Base-by-base conservation (phyloP, 2,797 vertebrate genomes). In the Tangara arthus region DNA sequence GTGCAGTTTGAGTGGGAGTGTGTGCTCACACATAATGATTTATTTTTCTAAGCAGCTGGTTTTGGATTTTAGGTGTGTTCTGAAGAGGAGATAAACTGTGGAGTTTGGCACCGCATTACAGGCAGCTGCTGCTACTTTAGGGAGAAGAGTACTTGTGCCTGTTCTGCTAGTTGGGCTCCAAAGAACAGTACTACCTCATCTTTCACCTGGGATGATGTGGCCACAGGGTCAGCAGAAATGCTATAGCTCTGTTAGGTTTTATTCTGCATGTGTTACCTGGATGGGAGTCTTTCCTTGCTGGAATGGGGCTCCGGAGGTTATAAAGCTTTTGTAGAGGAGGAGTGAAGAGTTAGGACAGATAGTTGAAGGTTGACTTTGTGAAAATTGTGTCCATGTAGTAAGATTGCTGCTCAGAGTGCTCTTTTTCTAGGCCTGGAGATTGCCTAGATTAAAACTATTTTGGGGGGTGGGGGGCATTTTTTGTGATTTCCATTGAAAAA, bases 111-210 rank as follows among this genome's bases (percentile, higher is more conserved):
- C 81, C 92, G 75, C 42, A 11, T 85, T 85, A 18, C 60, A 78
- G 35, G 37, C 79, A 76, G 91, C 78, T 95, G 76, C 71, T 95
- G 52, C 76, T 95, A 1, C 15, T 2, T 71, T 44, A 55, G 61
- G 34, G 44, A 78, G 76, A 66, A 72, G 46, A 90, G 34, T 70
- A 19, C 56, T 80, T 89, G 65, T 91, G 83, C 85, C 64, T 93
- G 7, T 89, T 92, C 37, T 49, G 42, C 52, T 81, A 6, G 71
- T 81, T 80, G 50, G 46, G 59, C 94, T 96, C 92, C 87, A 91
- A 94, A 96, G 95, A 93, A 85, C 89, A 89, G 89, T 83, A 59
- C 95, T 97, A 96, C 95, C 94, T 97, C 95, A 91, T 89, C 83
- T 84, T 84, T 91, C 79, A 47, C 18, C n/a, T 84, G 88, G 82